Evolutionary conservation across 2,888 invertebrate species (phyloP).

Genomic region (Plebejus melissa): DNA sequence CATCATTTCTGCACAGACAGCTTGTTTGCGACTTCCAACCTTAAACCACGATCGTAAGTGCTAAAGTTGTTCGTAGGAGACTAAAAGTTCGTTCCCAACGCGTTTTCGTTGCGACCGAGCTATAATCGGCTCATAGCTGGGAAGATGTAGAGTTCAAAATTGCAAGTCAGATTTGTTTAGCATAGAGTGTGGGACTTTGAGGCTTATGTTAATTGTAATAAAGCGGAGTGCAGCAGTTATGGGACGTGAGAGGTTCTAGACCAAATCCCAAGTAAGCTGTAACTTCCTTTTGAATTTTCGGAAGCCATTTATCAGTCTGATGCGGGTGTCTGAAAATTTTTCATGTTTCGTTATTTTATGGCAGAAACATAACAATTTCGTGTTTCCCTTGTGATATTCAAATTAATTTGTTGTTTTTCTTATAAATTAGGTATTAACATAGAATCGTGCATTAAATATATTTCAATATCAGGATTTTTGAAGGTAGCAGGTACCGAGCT

Average conservation of each 20-base stretch:
- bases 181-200: slow-evolving; percentile 78
- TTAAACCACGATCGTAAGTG: slow-evolving; percentile 59
- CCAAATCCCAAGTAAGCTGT: slow-evolving; percentile 80
- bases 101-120: slow-evolving; percentile 75
- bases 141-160: slow-evolving; percentile 76
- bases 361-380: slow-evolving; percentile 59
- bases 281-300: slow-evolving; percentile 81
- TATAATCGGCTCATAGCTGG: slow-evolving; percentile 74
- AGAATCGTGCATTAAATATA: neutral
- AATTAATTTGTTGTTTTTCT: slow-evolving; percentile 11
- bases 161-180: slow-evolving; percentile 61
- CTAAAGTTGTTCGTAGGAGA: slow-evolving; percentile 60
- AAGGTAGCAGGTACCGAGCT: too few species aligned
- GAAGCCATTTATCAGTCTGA: slow-evolving; percentile 81
- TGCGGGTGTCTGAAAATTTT: slow-evolving; percentile 79
- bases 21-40: slow-evolving; percentile 52
- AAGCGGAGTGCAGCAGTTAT: slow-evolving; percentile 80
- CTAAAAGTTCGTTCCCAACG: slow-evolving; percentile 61
- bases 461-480: too few species aligned
- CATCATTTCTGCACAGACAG: slow-evolving; percentile 50
- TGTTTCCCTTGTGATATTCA: slow-evolving; percentile 31
- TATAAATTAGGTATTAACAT: neutral
- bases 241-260: slow-evolving; percentile 80
- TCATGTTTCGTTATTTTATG: slow-evolving; percentile 78
- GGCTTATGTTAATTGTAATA: slow-evolving; percentile 80